Conservation (phyloP, 2,888 invertebrate genomes). For the Eupithecia exiguata region DNA sequence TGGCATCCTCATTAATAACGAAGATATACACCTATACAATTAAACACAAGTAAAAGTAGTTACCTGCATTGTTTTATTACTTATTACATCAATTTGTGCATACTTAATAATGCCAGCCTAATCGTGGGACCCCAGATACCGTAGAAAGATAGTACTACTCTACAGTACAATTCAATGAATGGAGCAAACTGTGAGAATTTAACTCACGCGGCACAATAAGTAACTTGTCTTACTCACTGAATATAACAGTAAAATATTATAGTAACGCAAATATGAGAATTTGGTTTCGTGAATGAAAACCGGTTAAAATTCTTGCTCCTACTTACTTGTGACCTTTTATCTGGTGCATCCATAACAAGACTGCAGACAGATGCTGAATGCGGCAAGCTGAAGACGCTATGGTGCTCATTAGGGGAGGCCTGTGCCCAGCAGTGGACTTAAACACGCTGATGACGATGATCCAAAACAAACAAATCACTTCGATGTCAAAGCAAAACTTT, state of each 20-base stretch:
- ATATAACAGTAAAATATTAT: slow-evolving; percentile 2
- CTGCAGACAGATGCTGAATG: background rate
- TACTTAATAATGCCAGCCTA: slow-evolving; percentile 20
- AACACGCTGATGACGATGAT: too few relatives aligned
- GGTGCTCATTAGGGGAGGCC: too few relatives aligned
- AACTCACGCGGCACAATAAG: background rate
- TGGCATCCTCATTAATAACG: background rate
- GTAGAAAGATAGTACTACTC: slow-evolving; percentile 6
- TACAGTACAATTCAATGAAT: slow-evolving; percentile 30
- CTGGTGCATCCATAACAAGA: background rate
- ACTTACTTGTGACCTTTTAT: background rate
- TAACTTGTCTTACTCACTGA: slow-evolving; percentile 2
- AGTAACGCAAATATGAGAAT: background rate
- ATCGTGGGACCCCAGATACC: slow-evolving; percentile 31
- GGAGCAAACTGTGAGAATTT: slow-evolving; percentile 40
- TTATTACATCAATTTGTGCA: slow-evolving; percentile 18
- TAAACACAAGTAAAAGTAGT: slow-evolving; percentile 25
- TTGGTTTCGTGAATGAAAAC: background rate
- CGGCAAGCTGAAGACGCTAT: too few relatives aligned
- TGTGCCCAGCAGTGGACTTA: too few relatives aligned
- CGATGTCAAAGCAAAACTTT: background rate
- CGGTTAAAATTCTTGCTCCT: background rate
- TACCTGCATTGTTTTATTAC: background rate
- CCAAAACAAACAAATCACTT: background rate
- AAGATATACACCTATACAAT: background rate